Evolutionary conservation across 2,797 vertebrate genomes (phyloP).

Genomic region (Sebastes minor): DNA sequence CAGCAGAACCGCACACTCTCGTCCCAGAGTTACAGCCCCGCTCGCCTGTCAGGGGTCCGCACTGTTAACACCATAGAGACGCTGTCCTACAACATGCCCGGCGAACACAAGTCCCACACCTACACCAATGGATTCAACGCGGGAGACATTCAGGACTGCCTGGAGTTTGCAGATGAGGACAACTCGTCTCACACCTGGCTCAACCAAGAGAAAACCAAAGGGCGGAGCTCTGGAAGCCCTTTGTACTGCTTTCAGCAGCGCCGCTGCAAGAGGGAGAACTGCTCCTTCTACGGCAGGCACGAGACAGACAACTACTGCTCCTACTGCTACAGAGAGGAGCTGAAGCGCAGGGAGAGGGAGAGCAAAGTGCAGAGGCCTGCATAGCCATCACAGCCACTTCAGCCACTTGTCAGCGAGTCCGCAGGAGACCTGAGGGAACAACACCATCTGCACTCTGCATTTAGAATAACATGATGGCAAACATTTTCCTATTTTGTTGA

Average conservation of each 20-base stretch:
- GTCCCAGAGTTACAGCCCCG: slow-evolving; percentile 96
- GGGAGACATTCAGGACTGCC: slow-evolving; percentile 88
- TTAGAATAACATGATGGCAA: slow-evolving; percentile 69
- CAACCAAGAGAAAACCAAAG: slow-evolving; percentile 90
- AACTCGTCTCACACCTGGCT: slow-evolving; percentile 87
- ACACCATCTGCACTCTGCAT: slow-evolving; percentile 75
- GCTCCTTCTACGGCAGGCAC: slow-evolving; percentile 95
- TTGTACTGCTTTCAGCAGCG: slow-evolving; percentile 93
- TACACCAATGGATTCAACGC: slow-evolving; percentile 93
- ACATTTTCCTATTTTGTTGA: slow-evolving; percentile 78
- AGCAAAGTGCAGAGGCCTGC: slow-evolving; percentile 90
- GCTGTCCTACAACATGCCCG: slow-evolving; percentile 87
- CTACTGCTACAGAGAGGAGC: slow-evolving; percentile 98
- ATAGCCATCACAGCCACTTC: slow-evolving; percentile 76
- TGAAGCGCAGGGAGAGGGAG: slow-evolving; percentile 93
- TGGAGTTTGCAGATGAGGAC: slow-evolving; percentile 95
- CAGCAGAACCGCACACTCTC: slow-evolving; percentile 97
- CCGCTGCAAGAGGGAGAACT: slow-evolving; percentile 96
- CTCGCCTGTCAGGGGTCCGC: slow-evolving; percentile 90
- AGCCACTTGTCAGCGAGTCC: slow-evolving; percentile 60
- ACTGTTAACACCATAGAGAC: slow-evolving; percentile 90
- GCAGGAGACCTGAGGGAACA: slow-evolving; percentile 61
- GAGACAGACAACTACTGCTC: slow-evolving; percentile 99
- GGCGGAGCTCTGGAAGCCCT: slow-evolving; percentile 86
- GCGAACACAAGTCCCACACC: slow-evolving; percentile 96